phyloP scores from a whole-genome alignment of 2,113 vertebrate species.

The Salvelinus fontinalis region DNA sequence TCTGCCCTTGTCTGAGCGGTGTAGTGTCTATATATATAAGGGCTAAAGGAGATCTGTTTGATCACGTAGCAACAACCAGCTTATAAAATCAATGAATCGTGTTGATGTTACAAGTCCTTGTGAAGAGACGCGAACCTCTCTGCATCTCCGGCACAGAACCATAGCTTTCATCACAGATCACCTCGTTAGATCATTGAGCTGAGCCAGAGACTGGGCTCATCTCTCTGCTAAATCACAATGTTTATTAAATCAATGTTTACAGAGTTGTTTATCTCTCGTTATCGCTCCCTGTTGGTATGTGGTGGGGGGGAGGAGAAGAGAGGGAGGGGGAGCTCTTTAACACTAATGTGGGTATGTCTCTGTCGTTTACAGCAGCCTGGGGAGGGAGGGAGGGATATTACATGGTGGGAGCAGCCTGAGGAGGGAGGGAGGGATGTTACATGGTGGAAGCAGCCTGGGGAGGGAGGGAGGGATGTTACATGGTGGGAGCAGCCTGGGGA shows the following conservation, averaged over 20 bases:
- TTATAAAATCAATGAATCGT: conserved; percentile 15
- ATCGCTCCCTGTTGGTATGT: conserved; percentile 13
- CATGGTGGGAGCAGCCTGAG: too few species aligned
- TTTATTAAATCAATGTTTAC: conserved; percentile 10
- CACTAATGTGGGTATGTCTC: conserved; percentile 36
- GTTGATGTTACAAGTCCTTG: conserved; percentile 16
- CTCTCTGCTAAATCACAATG: conserved; percentile 4
- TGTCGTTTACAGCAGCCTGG: conserved; percentile 5
- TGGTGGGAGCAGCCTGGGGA: too few species aligned
- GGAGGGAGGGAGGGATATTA: too few species aligned
- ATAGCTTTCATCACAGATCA: background rate
- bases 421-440: too few species aligned
- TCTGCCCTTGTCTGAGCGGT: conserved; percentile 11
- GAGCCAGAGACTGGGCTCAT: conserved; percentile 42
- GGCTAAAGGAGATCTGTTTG: conserved; percentile 55
- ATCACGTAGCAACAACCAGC: conserved; percentile 35
- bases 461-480: too few species aligned
- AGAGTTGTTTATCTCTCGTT: conserved; percentile 29
- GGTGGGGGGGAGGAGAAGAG: conserved; percentile 5
- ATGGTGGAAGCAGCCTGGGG: too few species aligned
- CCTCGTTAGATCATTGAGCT: conserved; percentile 1
- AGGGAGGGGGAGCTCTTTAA: conserved; percentile 10
- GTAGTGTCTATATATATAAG: conserved; percentile 53
- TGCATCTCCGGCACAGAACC: background rate
- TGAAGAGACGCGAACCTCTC: background rate